Conservation (phyloP, 2,797 vertebrate species). For the Acrossocheilus fasciatus region DNA sequence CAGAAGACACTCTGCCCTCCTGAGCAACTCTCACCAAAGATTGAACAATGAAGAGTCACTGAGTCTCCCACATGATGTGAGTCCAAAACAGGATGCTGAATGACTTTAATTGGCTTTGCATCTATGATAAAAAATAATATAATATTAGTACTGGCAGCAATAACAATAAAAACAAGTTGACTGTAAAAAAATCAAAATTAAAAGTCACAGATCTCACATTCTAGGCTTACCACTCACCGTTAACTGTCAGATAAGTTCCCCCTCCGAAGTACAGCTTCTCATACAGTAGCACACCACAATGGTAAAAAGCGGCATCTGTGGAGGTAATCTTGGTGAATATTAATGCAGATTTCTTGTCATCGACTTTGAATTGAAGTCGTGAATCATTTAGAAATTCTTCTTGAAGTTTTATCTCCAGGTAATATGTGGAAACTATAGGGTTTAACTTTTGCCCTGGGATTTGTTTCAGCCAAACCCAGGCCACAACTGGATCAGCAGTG, state of each 20-base stretch:
- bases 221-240: not conserved
- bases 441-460: not conserved
- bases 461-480: conserved; percentile 27
- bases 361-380: not conserved
- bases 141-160: not conserved
- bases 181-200: not conserved
- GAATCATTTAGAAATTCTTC: not conserved
- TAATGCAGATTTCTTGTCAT: not conserved
- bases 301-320: conserved; percentile 6
- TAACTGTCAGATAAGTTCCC: conserved; percentile 15
- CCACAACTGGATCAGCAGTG: not conserved
- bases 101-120: not conserved
- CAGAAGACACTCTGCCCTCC: conserved; percentile 54
- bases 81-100: conserved; percentile 46
- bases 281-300: conserved; percentile 5
- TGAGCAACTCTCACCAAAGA: conserved; percentile 44
- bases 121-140: not conserved
- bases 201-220: not conserved
- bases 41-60: conserved; percentile 63
- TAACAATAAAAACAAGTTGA: not conserved
- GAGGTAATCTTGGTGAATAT: not conserved
- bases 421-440: conserved; percentile 7
- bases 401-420: not conserved
- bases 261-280: not conserved
- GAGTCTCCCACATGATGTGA: conserved; percentile 47